Conservation (phyloP, 2,113 vertebrate species). For the Orthochromis malagaraziensis region DNA sequence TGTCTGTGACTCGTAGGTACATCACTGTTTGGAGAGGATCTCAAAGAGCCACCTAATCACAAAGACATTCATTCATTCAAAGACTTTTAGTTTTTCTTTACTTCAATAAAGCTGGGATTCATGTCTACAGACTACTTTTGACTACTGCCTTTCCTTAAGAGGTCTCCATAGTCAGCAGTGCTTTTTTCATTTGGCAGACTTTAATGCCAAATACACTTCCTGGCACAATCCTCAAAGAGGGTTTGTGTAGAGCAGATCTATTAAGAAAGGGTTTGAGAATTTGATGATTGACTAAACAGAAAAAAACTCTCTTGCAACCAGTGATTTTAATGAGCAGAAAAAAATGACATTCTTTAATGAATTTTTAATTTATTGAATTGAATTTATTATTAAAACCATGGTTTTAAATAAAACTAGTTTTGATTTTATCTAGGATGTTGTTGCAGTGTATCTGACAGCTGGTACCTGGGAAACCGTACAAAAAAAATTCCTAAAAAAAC, state of each 20-base stretch:
- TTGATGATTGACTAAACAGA: background rate
- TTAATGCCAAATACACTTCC: background rate
- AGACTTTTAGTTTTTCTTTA: background rate
- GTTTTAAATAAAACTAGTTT: background rate
- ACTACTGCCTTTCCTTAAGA: background rate
- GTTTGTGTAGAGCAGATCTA: background rate
- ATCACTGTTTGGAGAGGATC: background rate
- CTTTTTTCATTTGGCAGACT: background rate
- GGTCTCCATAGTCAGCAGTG: background rate
- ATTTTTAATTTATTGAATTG: background rate
- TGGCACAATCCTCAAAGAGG: background rate
- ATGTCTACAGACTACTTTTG: background rate
- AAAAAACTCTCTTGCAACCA: background rate
- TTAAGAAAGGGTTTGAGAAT: background rate
- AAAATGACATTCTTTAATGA: background rate
- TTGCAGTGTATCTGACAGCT: background rate
- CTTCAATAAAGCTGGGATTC: background rate
- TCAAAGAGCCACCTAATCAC: background rate
- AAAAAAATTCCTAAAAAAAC: background rate
- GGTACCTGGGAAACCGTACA: background rate
- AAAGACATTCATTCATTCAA: background rate
- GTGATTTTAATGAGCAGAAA: background rate
- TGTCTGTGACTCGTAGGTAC: background rate
- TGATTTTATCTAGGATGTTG: background rate
- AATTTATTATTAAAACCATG: background rate